Percentiles rank a stretch among this genome's conserved stretches.
Conservation (phyloP, 1,140 invertebrate genomes). For the Heliconius melpomene region DNA sequence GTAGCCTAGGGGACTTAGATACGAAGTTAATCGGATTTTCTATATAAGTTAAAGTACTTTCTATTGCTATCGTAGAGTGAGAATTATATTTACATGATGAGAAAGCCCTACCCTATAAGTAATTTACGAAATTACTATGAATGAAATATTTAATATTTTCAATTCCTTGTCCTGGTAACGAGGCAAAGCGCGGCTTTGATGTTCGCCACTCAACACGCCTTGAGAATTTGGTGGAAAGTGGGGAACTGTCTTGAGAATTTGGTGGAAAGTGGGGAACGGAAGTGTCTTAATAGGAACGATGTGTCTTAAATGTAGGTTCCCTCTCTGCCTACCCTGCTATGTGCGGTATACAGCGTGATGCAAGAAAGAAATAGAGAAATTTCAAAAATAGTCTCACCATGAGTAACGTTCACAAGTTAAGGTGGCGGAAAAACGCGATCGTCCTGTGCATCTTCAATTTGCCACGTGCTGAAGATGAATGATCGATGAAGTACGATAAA, state of each 20-base stretch:
- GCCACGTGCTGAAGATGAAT: conserved; percentile 43
- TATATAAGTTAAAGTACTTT: conserved; percentile 44
- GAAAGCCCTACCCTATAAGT: not conserved
- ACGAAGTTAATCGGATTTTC: conserved; percentile 50
- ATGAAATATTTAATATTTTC: too few relatives aligned
- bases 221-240: too few relatives aligned
- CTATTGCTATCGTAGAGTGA: conserved; percentile 34
- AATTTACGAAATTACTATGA: not conserved
- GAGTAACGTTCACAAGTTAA: conserved; percentile 15
- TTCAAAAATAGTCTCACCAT: conserved; percentile 3
- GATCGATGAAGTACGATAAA: conserved; percentile 44
- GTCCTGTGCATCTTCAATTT: conserved; percentile 43
- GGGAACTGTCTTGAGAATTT: too few relatives aligned
- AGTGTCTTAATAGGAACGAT: too few relatives aligned
- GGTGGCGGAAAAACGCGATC: conserved; percentile 26
- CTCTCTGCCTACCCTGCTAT: too few relatives aligned
- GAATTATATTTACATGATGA: conserved; percentile 11
- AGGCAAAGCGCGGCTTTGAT: too few relatives aligned
- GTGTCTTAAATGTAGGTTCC: too few relatives aligned
- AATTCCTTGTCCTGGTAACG: too few relatives aligned
- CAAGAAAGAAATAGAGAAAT: not conserved
- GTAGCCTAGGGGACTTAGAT: conserved; percentile 45
- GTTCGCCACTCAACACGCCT: too few relatives aligned
- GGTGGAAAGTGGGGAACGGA: too few relatives aligned
- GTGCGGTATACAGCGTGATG: too few relatives aligned